Evolutionary conservation across 2,113 vertebrate species (phyloP).

Genomic region (Hippolais icterina): DNA sequence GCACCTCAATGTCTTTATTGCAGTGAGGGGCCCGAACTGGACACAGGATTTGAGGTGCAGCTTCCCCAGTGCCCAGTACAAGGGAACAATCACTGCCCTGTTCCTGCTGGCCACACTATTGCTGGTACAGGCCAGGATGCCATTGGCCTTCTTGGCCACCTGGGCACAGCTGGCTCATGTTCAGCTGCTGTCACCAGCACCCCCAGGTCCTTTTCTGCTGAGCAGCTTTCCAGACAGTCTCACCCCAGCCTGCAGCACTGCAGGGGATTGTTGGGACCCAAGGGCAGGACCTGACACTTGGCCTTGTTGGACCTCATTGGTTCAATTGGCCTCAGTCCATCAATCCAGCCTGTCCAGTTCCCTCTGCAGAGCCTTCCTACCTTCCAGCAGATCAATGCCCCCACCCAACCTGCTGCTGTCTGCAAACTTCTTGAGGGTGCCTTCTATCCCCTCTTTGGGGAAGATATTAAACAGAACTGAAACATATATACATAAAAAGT

Average conservation of each 20-base stretch:
- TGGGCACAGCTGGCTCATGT: neutral
- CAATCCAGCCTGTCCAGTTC: neutral
- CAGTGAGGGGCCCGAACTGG: neutral
- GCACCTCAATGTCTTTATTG: neutral
- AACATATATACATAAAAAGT: neutral
- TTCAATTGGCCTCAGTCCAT: accelerated
- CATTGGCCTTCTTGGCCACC: neutral
- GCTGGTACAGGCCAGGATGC: neutral
- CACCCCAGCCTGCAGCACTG: accelerated
- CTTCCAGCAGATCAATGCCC: neutral
- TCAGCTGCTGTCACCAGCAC: neutral
- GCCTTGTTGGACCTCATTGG: neutral
- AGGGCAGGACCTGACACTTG: accelerated
- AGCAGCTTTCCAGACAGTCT: neutral
- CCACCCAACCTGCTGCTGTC: neutral
- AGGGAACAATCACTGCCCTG: neutral
- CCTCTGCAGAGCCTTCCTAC: neutral
- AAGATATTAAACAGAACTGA: neutral
- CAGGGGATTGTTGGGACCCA: accelerated
- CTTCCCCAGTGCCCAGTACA: accelerated
- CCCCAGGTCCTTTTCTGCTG: neutral
- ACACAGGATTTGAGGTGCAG: accelerated
- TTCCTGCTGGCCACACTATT: neutral
- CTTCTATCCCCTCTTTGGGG: neutral
- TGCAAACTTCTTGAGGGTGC: neutral